Evolutionary conservation across 2,797 vertebrate species (phyloP).

Genomic region (Aplochiton taeniatus): DNA sequence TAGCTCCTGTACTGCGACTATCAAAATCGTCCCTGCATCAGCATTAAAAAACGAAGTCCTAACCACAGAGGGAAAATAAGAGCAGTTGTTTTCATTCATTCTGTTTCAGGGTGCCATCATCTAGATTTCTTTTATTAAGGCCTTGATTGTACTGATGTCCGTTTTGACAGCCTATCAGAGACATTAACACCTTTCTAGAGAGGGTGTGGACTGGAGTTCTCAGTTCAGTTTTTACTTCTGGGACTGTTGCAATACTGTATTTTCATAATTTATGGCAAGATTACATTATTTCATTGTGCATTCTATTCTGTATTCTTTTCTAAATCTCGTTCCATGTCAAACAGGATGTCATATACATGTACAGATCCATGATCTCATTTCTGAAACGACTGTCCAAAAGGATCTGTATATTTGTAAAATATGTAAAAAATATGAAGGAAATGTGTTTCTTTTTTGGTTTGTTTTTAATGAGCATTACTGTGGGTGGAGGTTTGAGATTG

Average conservation of each 20-base stretch:
- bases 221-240: conserved; percentile 77
- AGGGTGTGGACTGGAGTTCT: conserved; percentile 30
- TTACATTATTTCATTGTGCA: conserved; percentile 90
- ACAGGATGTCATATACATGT: conserved; percentile 76
- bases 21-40: conserved; percentile 47
- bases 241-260: conserved; percentile 95
- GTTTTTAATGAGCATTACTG: conserved; percentile 93
- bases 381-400: conserved; percentile 79
- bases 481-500: conserved; percentile 69
- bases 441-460: conserved; percentile 84
- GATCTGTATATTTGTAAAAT: conserved; percentile 91
- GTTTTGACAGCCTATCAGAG: conserved; percentile 39
- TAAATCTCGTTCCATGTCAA: conserved; percentile 86
- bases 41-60: conserved; percentile 23
- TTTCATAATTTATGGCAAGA: conserved; percentile 80
- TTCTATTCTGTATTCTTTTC: conserved; percentile 84
- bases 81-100: conserved; percentile 25
- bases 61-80: conserved; percentile 32
- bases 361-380: conserved; percentile 79
- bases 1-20: conserved; percentile 54
- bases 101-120: conserved; percentile 37
- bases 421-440: conserved; percentile 85
- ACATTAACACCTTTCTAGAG: conserved; percentile 4
- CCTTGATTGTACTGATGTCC: conserved; percentile 51
- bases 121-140: conserved; percentile 22